Conservation (phyloP, 2,797 vertebrate genomes). For the Prunella strophiata region DNA sequence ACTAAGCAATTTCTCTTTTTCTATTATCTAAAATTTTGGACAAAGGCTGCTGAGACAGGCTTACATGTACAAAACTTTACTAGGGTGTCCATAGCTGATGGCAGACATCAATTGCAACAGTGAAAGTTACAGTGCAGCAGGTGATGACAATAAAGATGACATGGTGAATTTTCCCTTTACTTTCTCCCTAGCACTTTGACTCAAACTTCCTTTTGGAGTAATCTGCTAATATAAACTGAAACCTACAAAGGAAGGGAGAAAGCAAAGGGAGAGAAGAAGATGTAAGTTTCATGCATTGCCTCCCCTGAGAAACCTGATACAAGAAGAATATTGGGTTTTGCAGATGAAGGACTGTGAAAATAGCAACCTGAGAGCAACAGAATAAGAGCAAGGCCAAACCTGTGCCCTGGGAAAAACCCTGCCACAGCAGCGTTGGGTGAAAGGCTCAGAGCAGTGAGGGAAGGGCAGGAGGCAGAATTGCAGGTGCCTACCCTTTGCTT, state of each 20-base stretch:
- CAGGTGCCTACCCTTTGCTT: neutral
- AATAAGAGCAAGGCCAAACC: neutral
- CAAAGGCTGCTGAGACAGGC: constrained; percentile 27
- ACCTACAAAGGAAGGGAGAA: neutral
- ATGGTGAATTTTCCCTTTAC: neutral
- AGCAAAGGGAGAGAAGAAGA: neutral
- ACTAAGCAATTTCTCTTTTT: neutral
- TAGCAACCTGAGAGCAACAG: neutral
- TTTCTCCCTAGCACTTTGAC: neutral
- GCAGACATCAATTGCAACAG: neutral
- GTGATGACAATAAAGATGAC: neutral
- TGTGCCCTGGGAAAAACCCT: neutral
- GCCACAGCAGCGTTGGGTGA: neutral
- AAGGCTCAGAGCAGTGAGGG: neutral
- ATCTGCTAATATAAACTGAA: neutral
- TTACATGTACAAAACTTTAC: constrained; percentile 10
- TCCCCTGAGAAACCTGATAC: neutral
- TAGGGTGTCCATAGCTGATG: neutral
- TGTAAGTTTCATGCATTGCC: neutral
- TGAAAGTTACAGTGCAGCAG: neutral
- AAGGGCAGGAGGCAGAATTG: neutral
- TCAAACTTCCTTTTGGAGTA: neutral
- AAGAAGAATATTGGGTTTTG: neutral
- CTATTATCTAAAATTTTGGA: neutral
- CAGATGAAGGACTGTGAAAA: neutral